Evolutionary conservation across 2,888 invertebrate species (phyloP).

Genomic region (Cheilosia variabilis): DNA sequence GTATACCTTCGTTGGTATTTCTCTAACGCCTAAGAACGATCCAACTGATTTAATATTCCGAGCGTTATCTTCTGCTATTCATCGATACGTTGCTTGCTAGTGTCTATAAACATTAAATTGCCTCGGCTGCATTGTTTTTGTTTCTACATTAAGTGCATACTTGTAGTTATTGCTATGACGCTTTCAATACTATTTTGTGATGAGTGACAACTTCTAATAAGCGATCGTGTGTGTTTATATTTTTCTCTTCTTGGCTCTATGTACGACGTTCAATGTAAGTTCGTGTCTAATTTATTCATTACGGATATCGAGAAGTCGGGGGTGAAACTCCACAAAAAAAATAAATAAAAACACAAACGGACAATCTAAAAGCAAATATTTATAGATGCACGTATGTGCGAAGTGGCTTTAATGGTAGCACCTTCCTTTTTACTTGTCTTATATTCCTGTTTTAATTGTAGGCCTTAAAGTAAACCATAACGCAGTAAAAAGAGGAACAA

Average conservation of each 20-base stretch:
- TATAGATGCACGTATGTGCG: conserved; percentile 24
- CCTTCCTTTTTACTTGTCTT: neutral
- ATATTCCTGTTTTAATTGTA: conserved; percentile 27
- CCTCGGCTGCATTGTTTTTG: neutral
- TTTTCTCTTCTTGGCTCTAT: neutral
- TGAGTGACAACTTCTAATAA: neutral
- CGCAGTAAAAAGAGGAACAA: neutral
- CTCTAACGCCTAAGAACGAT: conserved; percentile 11
- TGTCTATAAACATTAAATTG: neutral
- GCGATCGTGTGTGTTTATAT: neutral
- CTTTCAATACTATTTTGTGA: neutral
- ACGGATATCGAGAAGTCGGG: neutral
- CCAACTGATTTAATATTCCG: conserved; percentile 24
- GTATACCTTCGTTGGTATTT: conserved; percentile 2
- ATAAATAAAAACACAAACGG: neutral
- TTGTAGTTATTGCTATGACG: neutral
- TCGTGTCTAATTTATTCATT: conserved; percentile 41
- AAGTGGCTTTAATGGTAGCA: conserved; percentile 37
- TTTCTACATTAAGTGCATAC: neutral
- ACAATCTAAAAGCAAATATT: conserved; percentile 10
- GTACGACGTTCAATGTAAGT: neutral
- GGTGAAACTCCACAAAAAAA: neutral
- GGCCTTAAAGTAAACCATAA: conserved; percentile 28
- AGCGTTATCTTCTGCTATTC: conserved; percentile 2
- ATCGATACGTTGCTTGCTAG: neutral